Evolutionary conservation across 2,797 vertebrate genomes (phyloP), one percentile per base, ranked within the genome.

Genomic region (Anniella stebbinsi): DNA sequence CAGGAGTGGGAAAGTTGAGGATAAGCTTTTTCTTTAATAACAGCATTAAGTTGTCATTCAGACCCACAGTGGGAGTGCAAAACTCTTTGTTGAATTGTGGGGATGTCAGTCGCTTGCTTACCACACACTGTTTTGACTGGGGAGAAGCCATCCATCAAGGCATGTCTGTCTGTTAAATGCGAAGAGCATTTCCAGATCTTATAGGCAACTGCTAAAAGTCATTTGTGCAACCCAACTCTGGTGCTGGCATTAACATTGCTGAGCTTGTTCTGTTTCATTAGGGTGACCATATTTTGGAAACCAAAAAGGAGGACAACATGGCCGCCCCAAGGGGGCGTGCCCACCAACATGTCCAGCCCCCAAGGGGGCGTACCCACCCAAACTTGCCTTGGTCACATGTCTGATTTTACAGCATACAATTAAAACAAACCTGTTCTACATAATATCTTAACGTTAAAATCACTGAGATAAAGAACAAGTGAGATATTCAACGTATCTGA

Each of bases 1-100:
- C 15, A 67, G 48, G 73, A 66, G 45, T 38, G 23, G 45, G 33
- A 38, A 87, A 87, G 51, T 33, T 86, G 60, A 84, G 63, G 73
- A 84, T 70, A 84, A 89, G 88, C 60, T 41, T 38, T 84, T 84
- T 78, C 73, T 69, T 78, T 84, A 89, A 89, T 84, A 84, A 69
- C 60, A 76, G 57, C 88, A 77, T 89, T 69, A 84, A 45, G 73
- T 57, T 89, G 88, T 89, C 82, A 84, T 84, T 89, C 82, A 89
- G 45, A 84, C 60, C 41, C 25, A 23, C 82, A 67, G 60, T 69
- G 18, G 73, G 82, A 78, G 78, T 69, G 33, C 63, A 25, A 67
- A 57, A 69, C 17, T 25, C 33, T 66, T 38, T 41, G 25, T 33
- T 57, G 88, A 84, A 84, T 84, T 89, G 69, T 48, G 38, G 12